Base-by-base conservation (phyloP, 2,888 invertebrate species). In the Zygogramma bicolorata region DNA sequence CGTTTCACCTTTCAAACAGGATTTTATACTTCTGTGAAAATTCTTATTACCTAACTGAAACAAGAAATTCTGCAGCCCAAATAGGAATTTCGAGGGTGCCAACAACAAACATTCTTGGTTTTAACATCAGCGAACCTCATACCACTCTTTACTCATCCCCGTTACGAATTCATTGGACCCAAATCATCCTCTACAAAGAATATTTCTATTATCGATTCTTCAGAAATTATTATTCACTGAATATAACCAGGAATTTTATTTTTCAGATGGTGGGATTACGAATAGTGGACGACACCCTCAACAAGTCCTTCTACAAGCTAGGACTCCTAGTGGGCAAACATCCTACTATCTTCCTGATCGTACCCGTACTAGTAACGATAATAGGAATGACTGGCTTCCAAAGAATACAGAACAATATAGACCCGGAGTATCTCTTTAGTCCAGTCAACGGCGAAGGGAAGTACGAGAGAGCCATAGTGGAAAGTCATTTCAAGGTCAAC, bases 371-470 rank as follows among this genome's bases (percentile, higher is more conserved):
- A 61, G 88, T 97, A 68, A 92, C 95, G 0, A 87, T 93, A 69
- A 90, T 97, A 65, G 94, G 95, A 87, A 91, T 95, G 86, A 97
- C 97, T 25, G 97, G 97, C 65, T 95, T 94, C 87, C 97, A 97
- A 88, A 90, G 92, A 85, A 90, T 97, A 71, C 89, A 93, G 85
- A 96, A 96, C 88, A 95, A 96, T 88, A 96, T 96, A 88, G 97
- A 97, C 87, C 97, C 97, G 0, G 97, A 97, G 86, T 97, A 97
- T 87, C 90, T 97, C 18, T 97, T 97, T 88, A 95, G 96, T 40
- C 97, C 97, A 0, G 90, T 95, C 77, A 93, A 94, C 81, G 97
- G 97, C 0, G 94, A 93, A 79, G 96, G 95, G 13, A 95, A 95
- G 87, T 86, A 89, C 58, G 97, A 97, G 85, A 90, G 97, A 79